Percentiles rank a stretch among this genome's conserved stretches.
phyloP scores from a whole-genome alignment of 1,140 invertebrate genomes.

The Drosophila mauritiana region DNA sequence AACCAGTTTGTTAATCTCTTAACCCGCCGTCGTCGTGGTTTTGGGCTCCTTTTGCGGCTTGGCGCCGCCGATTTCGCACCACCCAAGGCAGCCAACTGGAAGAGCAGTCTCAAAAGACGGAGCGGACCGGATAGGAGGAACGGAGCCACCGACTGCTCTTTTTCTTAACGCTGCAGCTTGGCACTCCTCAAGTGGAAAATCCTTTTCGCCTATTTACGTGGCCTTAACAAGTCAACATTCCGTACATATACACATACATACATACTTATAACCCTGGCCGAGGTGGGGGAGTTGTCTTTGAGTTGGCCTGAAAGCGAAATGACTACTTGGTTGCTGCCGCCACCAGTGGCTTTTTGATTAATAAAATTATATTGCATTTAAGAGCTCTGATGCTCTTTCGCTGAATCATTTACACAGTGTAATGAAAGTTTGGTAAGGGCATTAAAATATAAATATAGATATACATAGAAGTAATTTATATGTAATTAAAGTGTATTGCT shows the following conservation, averaged over 20 bases:
- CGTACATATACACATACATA: neutral
- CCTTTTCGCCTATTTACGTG: constrained; percentile 80
- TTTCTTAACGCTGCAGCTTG: constrained; percentile 48
- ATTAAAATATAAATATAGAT: no score
- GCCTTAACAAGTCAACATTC: constrained; percentile 77
- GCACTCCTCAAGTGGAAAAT: constrained; percentile 80
- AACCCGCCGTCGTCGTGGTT: constrained; percentile 60
- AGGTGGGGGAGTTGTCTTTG: constrained; percentile 25
- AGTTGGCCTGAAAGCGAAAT: constrained; percentile 25
- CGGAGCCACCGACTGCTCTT: constrained; percentile 13
- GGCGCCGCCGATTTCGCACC: constrained; percentile 65
- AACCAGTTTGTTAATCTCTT: constrained; percentile 67
- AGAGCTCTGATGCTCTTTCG: neutral
- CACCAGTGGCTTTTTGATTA: neutral
- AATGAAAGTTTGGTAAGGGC: no score
- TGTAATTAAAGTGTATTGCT: no score
- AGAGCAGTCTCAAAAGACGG: constrained; percentile 53
- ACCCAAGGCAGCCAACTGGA: constrained; percentile 67
- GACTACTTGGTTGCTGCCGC: constrained; percentile 1
- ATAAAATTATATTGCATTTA: constrained; percentile 3
- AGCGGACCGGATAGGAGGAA: no score
- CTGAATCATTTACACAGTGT: no score
- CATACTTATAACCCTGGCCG: constrained; percentile 1
- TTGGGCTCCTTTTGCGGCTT: constrained; percentile 74
- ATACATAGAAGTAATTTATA: no score